Evolutionary conservation across 2,113 vertebrate genomes (phyloP).

Genomic region (Alexandromys fortis): DNA sequence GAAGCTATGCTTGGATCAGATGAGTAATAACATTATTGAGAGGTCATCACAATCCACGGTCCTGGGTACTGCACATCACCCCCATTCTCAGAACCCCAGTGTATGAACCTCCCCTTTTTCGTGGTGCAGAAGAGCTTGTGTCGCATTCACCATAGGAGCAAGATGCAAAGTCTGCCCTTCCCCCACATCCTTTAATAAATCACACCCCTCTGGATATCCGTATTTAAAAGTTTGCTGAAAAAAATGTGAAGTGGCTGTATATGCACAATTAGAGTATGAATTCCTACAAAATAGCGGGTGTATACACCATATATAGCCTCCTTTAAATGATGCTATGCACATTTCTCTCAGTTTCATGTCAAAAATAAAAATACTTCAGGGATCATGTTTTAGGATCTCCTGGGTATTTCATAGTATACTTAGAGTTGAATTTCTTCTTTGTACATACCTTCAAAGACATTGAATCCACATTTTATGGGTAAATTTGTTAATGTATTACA

Average conservation of each 20-base stretch:
- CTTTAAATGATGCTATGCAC: background rate
- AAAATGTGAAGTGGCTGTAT: background rate
- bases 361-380: background rate
- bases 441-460: background rate
- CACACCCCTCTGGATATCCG: background rate
- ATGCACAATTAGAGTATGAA: background rate
- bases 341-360: background rate
- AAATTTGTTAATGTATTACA: background rate
- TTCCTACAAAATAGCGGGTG: background rate
- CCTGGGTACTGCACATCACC: background rate
- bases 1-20: background rate
- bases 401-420: background rate
- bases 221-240: background rate
- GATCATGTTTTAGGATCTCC: background rate
- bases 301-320: background rate
- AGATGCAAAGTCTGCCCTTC: background rate
- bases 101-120: too few relatives aligned
- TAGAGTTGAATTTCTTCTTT: background rate
- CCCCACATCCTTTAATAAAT: background rate
- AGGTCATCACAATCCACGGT: background rate
- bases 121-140: background rate
- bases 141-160: background rate
- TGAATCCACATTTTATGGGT: background rate
- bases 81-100: background rate
- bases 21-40: background rate